Conservation (phyloP, 2,888 invertebrate genomes). For the Tholera decimalis region DNA sequence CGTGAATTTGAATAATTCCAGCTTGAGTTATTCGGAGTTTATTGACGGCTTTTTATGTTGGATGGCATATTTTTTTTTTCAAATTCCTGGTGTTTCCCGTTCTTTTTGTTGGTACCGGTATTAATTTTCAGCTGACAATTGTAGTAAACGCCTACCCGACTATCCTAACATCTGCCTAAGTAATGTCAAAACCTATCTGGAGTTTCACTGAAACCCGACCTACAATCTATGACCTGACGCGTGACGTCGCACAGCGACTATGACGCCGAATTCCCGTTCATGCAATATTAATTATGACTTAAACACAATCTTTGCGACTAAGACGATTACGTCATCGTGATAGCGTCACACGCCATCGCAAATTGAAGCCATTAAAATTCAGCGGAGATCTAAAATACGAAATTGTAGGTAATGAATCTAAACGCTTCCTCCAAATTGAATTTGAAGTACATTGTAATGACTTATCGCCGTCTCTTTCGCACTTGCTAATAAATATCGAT, state of each 20-base stretch:
- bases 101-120: neutral
- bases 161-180: neutral
- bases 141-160: neutral
- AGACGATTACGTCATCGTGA: conserved; percentile 72
- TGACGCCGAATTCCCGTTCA: conserved; percentile 45
- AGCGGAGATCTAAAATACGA: conserved; percentile 76
- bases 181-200: conserved; percentile 15
- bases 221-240: conserved; percentile 15
- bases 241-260: conserved; percentile 18
- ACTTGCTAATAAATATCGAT: conserved; percentile 62
- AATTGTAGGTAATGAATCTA: conserved; percentile 77
- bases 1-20: conserved; percentile 63
- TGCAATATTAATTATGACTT: conserved; percentile 66
- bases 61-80: conserved; percentile 48
- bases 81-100: conserved; percentile 16
- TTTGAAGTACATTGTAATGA: conserved; percentile 71
- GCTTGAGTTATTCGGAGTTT: conserved; percentile 62
- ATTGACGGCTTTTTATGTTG: conserved; percentile 62
- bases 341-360: conserved; percentile 77
- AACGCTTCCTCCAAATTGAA: conserved; percentile 71
- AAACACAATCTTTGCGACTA: conserved; percentile 64
- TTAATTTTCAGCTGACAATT: neutral
- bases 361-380: conserved; percentile 83
- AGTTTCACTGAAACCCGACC: conserved; percentile 7
- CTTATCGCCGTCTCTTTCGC: conserved; percentile 62